Percentiles rank a stretch among this genome's conserved stretches.
These are phyloP conservation scores for Lamellibrachia satsuma DNA, from an alignment of 2,888 invertebrate species.

Conservation along the genomic window DNA sequence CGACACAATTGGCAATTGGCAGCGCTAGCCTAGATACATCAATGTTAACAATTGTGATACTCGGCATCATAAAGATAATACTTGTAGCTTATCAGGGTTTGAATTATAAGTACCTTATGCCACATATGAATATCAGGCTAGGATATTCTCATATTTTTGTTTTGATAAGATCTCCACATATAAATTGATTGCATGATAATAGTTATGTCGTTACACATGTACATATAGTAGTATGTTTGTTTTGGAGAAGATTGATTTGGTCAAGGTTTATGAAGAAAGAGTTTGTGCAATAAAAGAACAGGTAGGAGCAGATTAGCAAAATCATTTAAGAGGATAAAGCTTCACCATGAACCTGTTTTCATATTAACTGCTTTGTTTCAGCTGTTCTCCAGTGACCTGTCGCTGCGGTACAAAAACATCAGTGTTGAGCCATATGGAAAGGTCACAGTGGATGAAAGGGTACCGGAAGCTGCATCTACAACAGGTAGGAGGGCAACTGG, in stretches of 20 bases:
- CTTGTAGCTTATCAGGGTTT: too few species aligned
- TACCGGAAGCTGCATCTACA: slow-evolving; percentile 29
- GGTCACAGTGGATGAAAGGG: slow-evolving; percentile 43
- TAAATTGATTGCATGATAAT: not conserved
- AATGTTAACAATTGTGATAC: too few species aligned
- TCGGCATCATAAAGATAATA: too few species aligned
- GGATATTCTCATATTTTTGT: not conserved
- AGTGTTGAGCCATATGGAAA: slow-evolving; percentile 50
- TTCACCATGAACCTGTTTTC: not conserved
- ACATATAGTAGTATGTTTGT: not conserved
- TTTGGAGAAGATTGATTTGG: not conserved
- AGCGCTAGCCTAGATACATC: too few species aligned
- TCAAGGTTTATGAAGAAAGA: not conserved
- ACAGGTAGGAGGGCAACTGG: not conserved
- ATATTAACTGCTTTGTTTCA: slow-evolving; percentile 34
- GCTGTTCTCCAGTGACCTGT: slow-evolving; percentile 50
- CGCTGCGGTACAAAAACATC: slow-evolving; percentile 47
- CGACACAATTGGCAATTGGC: too few species aligned
- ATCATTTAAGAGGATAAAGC: not conserved
- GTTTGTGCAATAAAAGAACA: not conserved
- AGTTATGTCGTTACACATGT: not conserved
- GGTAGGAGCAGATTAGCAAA: not conserved
- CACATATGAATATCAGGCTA: too few species aligned
- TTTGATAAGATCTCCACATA: not conserved
- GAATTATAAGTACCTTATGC: too few species aligned